These are phyloP conservation scores for Euthynnus affinis DNA, from an alignment of 2,797 vertebrate species.

Conservation along the genomic window DNA sequence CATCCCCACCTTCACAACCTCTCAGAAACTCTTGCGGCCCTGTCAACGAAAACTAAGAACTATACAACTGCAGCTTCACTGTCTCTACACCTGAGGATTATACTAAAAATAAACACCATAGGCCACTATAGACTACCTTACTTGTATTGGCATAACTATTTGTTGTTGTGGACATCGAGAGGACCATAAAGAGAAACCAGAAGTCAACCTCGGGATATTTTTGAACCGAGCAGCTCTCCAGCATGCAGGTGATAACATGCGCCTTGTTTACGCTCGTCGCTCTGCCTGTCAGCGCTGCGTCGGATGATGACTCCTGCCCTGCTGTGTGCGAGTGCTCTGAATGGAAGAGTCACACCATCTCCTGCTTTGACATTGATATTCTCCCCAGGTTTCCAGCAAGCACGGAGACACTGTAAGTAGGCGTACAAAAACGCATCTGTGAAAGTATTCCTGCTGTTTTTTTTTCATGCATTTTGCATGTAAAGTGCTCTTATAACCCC, in stretches of 20 bases:
- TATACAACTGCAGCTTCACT: neutral
- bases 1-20: constrained; percentile 67
- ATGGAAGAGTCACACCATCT: constrained; percentile 88
- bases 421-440: constrained; percentile 77
- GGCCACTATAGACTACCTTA: neutral
- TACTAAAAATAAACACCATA: neutral
- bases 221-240: constrained; percentile 18
- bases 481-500: constrained; percentile 62
- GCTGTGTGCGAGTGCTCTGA: constrained; percentile 90
- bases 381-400: constrained; percentile 90
- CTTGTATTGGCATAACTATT: neutral
- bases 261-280: constrained; percentile 71
- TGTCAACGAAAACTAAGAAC: constrained; percentile 4
- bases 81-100: constrained; percentile 43
- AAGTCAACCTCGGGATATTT: neutral
- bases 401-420: constrained; percentile 93
- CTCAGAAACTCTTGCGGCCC: constrained; percentile 39
- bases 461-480: constrained; percentile 51
- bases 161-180: constrained; percentile 27
- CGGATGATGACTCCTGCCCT: constrained; percentile 75
- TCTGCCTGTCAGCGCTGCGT: constrained; percentile 43
- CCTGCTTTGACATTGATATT: constrained; percentile 88
- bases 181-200: constrained; percentile 8
- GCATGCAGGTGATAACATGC: constrained; percentile 76
- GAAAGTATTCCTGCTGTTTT: constrained; percentile 52